Base-by-base conservation (phyloP, 2,113 vertebrate genomes). In the Aphelocoma coerulescens region DNA sequence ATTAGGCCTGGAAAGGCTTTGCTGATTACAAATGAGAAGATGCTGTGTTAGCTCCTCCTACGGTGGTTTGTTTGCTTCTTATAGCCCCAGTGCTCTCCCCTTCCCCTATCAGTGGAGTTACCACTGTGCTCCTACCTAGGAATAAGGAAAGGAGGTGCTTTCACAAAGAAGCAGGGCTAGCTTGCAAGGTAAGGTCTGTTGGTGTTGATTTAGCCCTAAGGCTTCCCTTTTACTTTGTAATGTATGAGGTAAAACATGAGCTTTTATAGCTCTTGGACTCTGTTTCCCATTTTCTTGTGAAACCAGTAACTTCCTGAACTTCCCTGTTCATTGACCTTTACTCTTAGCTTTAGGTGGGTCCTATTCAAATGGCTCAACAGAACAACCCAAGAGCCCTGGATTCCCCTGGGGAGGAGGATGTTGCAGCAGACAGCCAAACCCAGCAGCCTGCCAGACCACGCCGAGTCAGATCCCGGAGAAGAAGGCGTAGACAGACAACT, bases 61-160 rank as follows among this genome's bases (percentile, higher is more conserved):
- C 12, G 6, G 7, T 57, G 15, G 17, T 23, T 76, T 0, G 0
- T 48, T 92, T 94, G 21, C 52, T 90, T 73, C 66, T 95, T 89
- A 76, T 79, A 90, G 51, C 4, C 46, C 41, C 8, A 16, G 21
- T 39, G 16, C 6, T 21, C 30, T 33, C 4, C 10, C 0, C 1
- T 0, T 51, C 0, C 1, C 0, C 0, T 33, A 2, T 15, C 2
- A 7, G 39, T 79, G 6, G 30, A 5, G 24, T 28, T 80, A 2
- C 2, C 2, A 28, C 43, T 67, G 33, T 48, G 5, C 13, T 79
- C 5, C 7, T 57, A 1, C 1, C 4, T 37, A 20, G 20, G 19
- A 33, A 1, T 3, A 67, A 41, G 5, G 21, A 24, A 54, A 76
- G n/a, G 6, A 8, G 10, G 6, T 0, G 0, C 1, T 52, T 54